Evolutionary conservation across 2,797 vertebrate species (phyloP).

Genomic region (Pangasius macronema): DNA sequence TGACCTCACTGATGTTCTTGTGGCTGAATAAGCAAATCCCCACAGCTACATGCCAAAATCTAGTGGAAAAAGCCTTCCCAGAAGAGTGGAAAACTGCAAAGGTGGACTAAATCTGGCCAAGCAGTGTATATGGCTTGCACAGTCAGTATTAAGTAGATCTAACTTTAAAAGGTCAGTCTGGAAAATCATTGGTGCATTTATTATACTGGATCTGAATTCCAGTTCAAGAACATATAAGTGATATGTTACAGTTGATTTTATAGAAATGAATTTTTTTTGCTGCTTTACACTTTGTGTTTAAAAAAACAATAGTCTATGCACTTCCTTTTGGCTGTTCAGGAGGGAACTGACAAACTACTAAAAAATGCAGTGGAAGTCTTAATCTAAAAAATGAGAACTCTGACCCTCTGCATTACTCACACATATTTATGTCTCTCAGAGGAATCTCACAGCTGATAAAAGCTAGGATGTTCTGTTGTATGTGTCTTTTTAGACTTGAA

Average conservation of each 20-base stretch:
- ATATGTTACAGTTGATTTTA: background rate
- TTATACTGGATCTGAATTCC: background rate
- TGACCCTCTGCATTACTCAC: conserved; percentile 44
- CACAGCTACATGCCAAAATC: background rate
- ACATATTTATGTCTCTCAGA: conserved; percentile 38
- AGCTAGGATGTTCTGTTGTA: conserved; percentile 45
- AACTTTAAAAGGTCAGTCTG: background rate
- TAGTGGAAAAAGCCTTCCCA: background rate
- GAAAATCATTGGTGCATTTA: background rate
- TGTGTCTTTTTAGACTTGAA: conserved; percentile 49
- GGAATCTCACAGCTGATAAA: conserved; percentile 69
- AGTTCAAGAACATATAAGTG: background rate
- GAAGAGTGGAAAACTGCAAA: background rate
- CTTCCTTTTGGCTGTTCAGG: background rate
- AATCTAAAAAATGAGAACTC: conserved; percentile 42
- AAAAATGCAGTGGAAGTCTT: conserved; percentile 1
- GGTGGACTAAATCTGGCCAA: background rate
- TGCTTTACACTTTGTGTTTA: background rate
- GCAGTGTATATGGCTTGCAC: background rate
- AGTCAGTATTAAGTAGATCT: background rate
- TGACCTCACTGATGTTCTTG: background rate
- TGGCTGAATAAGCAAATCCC: background rate
- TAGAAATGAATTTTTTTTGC: background rate
- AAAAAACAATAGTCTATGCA: background rate
- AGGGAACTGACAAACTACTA: background rate